Conservation (phyloP, 2,797 vertebrate species). For the Lophotriccus pileatus region DNA sequence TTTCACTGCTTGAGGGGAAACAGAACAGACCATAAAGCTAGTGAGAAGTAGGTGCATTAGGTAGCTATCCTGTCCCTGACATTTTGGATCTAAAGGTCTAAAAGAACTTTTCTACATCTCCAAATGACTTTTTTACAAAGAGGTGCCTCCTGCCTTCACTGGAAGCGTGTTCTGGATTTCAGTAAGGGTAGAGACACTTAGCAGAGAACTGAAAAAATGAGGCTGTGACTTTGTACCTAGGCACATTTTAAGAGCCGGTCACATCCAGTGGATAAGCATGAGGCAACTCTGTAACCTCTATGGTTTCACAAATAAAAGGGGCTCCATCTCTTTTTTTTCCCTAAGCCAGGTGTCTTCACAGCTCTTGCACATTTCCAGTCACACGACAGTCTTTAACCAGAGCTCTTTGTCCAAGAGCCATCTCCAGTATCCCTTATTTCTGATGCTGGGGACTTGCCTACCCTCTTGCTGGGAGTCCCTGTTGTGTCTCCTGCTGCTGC, state of each 20-base stretch:
- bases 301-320: not conserved
- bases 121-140: not conserved
- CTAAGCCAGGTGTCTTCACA: not conserved
- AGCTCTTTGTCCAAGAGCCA: not conserved
- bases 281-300: not conserved
- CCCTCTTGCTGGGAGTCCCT: not conserved
- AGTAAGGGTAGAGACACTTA: not conserved
- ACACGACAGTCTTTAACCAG: not conserved
- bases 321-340: not conserved
- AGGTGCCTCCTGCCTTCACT: rapidly evolving
- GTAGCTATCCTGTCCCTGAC: not conserved
- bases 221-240: not conserved
- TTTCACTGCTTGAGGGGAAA: not conserved
- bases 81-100: not conserved
- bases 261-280: not conserved
- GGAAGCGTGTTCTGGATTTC: not conserved
- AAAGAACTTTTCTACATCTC: not conserved
- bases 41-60: not conserved
- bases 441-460: not conserved
- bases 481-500: not conserved
- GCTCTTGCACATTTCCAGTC: not conserved
- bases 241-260: not conserved
- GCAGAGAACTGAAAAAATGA: not conserved
- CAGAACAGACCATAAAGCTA: not conserved
- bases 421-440: not conserved